phyloP scores from a whole-genome alignment of 2,797 vertebrate species.

The Danio choprae region DNA sequence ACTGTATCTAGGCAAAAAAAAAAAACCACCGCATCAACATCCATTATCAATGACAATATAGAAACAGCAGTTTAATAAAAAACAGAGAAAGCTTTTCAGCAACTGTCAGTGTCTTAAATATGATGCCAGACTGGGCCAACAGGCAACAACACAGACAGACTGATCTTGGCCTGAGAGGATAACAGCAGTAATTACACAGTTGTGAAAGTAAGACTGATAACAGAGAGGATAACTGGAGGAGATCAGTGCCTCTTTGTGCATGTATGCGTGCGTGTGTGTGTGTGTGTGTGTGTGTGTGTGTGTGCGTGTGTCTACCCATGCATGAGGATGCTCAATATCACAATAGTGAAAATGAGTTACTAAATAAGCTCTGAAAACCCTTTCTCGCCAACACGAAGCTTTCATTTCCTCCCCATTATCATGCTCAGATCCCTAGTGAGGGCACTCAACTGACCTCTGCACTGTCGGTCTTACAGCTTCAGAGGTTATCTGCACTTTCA shows the following conservation, averaged over 20 bases:
- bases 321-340: background rate
- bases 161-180: conserved; percentile 59
- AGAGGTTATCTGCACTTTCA: background rate
- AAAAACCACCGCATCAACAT: too few species aligned
- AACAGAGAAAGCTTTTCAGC: background rate
- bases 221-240: conserved; percentile 62
- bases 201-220: conserved; percentile 77
- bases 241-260: conserved; percentile 57
- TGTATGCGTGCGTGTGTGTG: too few species aligned
- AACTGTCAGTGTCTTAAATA: background rate
- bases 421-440: conserved; percentile 13
- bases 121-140: conserved; percentile 15
- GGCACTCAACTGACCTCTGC: conserved; percentile 21
- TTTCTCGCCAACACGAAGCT: background rate
- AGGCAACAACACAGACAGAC: conserved; percentile 45
- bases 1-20: background rate
- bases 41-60: background rate
- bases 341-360: background rate
- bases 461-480: background rate
- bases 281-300: too few species aligned
- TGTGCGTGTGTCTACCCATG: background rate
- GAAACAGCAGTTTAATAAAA: background rate
- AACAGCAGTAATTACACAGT: conserved; percentile 75
- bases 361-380: conserved; percentile 30
- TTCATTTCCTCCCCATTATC: conserved; percentile 27